These are phyloP conservation scores for Microhierax caerulescens DNA, from an alignment of 2,797 vertebrate genomes.

Conservation along the genomic window DNA sequence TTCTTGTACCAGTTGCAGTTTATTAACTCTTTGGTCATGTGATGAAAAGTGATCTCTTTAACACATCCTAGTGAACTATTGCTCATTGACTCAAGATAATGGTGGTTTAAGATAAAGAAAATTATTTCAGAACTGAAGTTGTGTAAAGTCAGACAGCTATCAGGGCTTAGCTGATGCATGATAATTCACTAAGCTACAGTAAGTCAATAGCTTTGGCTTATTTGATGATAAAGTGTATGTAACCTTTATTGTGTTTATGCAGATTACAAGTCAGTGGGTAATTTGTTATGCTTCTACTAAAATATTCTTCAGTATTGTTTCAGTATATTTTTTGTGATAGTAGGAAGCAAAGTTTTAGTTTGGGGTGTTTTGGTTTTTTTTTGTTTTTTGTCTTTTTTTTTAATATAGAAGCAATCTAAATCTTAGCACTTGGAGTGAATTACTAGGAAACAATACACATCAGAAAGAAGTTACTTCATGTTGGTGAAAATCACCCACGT, in stretches of 20 bases:
- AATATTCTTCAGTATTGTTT: not conserved
- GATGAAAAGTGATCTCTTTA: not conserved
- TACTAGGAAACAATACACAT: not conserved
- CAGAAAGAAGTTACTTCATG: not conserved
- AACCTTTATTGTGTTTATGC: not conserved
- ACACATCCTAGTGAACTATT: not conserved
- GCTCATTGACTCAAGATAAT: not conserved
- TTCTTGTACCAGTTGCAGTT: not conserved
- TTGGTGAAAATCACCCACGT: not conserved
- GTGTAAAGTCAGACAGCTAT: not conserved
- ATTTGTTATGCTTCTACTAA: not conserved
- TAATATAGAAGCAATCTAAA: not conserved
- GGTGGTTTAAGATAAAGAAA: not conserved
- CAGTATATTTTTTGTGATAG: not conserved
- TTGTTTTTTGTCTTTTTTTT: not conserved
- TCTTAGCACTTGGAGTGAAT: not conserved
- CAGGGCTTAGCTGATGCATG: not conserved
- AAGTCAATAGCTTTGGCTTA: not conserved
- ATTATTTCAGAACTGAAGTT: not conserved
- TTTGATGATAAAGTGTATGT: not conserved
- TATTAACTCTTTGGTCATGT: not conserved
- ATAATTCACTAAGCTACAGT: not conserved
- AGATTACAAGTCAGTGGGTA: not conserved
- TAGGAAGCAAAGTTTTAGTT: not conserved
- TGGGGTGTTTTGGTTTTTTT: rapidly evolving